A percentile compares a stretch with the other conserved stretches of the same genome.
phyloP scores from a whole-genome alignment of 2,113 vertebrate genomes.

The Trichomycterus rosablanca region DNA sequence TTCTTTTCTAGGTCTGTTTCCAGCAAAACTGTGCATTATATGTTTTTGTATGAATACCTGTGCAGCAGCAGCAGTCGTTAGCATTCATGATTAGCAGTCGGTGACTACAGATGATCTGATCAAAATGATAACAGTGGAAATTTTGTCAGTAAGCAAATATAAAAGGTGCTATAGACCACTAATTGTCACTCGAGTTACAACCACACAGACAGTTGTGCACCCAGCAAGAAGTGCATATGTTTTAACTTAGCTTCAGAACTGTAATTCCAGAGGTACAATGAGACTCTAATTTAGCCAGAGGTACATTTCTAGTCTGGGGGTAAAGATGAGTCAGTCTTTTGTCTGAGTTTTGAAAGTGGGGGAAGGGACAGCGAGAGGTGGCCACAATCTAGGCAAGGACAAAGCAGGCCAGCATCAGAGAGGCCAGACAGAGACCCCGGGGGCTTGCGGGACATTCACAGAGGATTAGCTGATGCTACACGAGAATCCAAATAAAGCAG shows the following conservation, averaged over 20 bases:
- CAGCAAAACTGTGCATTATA: no score
- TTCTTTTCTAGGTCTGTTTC: no score
- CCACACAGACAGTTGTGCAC: no score
- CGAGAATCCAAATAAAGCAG: constrained; percentile 13
- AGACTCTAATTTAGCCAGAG: constrained; percentile 24
- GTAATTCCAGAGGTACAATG: not conserved
- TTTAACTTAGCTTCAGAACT: not conserved
- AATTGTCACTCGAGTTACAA: no score
- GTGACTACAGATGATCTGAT: no score
- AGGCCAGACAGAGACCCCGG: constrained; percentile 13
- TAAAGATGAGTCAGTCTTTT: constrained; percentile 44
- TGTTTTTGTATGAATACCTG: no score
- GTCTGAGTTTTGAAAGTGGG: constrained; percentile 30
- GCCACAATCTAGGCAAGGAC: constrained; percentile 27
- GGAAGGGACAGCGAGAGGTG: constrained; percentile 14
- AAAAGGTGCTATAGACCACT: no score
- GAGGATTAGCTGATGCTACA: constrained; percentile 4
- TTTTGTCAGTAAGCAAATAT: no score
- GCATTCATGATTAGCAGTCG: no score
- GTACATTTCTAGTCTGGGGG: constrained; percentile 28
- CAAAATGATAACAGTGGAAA: no score
- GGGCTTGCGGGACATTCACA: constrained; percentile 5
- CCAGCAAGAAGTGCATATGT: constrained; percentile 1
- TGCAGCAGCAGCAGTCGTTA: no score
- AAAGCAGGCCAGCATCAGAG: constrained; percentile 19